These are phyloP conservation scores for Vanessa cardui DNA, from an alignment of 2,888 invertebrate genomes.

Conservation along the genomic window DNA sequence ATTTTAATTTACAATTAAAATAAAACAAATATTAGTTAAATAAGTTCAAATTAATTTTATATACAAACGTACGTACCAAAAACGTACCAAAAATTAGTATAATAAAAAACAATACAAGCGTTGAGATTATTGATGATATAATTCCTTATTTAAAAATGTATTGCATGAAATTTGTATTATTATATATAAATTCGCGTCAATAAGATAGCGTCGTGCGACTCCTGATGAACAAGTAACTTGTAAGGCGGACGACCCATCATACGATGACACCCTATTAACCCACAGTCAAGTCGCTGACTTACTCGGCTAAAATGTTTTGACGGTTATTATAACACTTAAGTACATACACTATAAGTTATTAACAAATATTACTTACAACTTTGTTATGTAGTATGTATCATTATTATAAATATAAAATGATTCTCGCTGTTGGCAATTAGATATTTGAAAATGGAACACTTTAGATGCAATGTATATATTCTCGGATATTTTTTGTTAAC, in stretches of 20 bases:
- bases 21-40: too few relatives aligned
- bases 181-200: slow-evolving; percentile 59
- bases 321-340: slow-evolving; percentile 34
- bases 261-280: slow-evolving; percentile 80
- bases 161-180: neutral
- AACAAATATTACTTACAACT: slow-evolving; percentile 19
- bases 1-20: too few relatives aligned
- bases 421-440: too few relatives aligned
- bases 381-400: neutral
- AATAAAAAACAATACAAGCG: neutral
- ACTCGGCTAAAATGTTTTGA: slow-evolving; percentile 68
- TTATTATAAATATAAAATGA: too few relatives aligned
- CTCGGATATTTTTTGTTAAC: neutral
- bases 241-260: slow-evolving; percentile 72
- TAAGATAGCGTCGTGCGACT: slow-evolving; percentile 57
- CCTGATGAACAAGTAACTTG: slow-evolving; percentile 67
- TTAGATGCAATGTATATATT: too few relatives aligned
- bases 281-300: slow-evolving; percentile 65
- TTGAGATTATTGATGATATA: too few relatives aligned
- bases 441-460: too few relatives aligned
- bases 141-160: neutral
- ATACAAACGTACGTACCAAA: too few relatives aligned
- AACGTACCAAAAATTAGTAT: too few relatives aligned
- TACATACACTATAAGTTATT: slow-evolving; percentile 28
- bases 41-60: too few relatives aligned